Conservation (phyloP, 2,888 invertebrate genomes). For the Gonocerus acuteangulatus region DNA sequence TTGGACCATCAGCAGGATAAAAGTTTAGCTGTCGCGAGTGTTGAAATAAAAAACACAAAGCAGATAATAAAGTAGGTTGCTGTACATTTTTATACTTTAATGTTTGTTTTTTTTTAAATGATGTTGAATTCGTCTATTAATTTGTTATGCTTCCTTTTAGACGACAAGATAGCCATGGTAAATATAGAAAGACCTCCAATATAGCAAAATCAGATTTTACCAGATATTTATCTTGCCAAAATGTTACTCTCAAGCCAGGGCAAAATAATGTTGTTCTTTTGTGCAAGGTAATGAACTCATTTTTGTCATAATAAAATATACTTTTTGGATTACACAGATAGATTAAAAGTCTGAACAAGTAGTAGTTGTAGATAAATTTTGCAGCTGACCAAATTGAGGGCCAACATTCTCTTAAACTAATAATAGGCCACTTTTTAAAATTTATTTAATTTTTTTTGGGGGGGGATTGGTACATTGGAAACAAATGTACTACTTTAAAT, state of each 20-base stretch:
- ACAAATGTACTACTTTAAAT: no score
- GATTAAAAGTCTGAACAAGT: no score
- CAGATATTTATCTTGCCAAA: slow-evolving; percentile 50
- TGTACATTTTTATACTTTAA: neutral
- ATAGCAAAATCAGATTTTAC: slow-evolving; percentile 60
- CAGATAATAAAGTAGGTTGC: slow-evolving; percentile 42
- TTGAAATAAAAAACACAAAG: slow-evolving; percentile 58
- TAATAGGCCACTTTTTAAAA: no score
- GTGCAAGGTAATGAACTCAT: slow-evolving; percentile 43
- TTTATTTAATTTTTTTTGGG: no score
- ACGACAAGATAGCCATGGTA: slow-evolving; percentile 44
- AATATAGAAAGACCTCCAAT: slow-evolving; percentile 55
- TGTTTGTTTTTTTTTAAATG: neutral
- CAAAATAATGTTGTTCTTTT: slow-evolving; percentile 44
- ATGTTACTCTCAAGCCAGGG: slow-evolving; percentile 48
- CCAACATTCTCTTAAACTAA: no score
- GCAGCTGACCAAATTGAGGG: no score
- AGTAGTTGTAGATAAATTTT: no score
- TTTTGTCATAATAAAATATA: neutral
- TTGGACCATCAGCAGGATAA: slow-evolving; percentile 76
- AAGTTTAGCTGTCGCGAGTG: slow-evolving; percentile 63
- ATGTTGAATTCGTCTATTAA: neutral
- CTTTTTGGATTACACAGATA: no score
- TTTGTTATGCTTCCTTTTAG: slow-evolving; percentile 35
- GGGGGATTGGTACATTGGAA: no score